Base-by-base conservation (phyloP, 2,797 vertebrate species). In the Brotula barbata region DNA sequence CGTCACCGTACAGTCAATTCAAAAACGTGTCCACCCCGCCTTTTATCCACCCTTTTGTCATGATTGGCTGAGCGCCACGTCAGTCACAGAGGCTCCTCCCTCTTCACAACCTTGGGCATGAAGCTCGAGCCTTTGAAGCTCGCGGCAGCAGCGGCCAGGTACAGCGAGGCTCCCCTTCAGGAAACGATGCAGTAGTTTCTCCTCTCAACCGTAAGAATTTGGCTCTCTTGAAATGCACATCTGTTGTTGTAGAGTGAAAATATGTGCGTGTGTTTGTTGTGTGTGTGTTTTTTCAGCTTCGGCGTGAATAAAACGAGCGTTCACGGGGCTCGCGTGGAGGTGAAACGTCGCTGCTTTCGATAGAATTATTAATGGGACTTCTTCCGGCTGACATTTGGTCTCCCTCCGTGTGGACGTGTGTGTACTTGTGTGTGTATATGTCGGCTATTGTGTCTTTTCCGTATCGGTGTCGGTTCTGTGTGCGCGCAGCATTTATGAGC, bases 301-400 rank as follows among this genome's bases (percentile, higher is more conserved):
- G 21, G 59, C 64, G 52, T 71, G 62, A 58, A 34, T 55, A 1
- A 2, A 57, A 33, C 57, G 47, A 19, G n/a, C 68, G 16, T 55
- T 68, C 52, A 42, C 61, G 58, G 49, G 46, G 36, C 22, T 54
- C 16, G 20, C 6, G 58, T 37, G 42, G 31, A 60, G 22, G 45
- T 70, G n/a, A 72, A 75, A 62, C 23, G 25, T 63, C 46, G 37
- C 68, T 68, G 34, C 68, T 68, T 40, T 85, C 84, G 86, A 86
- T 75, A 83, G 82, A 88, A 87, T 87, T 71, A 64, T 82, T 88
- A 50, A 87, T 86, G 70, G 39, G 58, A 2, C 68, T 75, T 67
- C 33, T 33, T 71, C n/a, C n/a, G n/a, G 28, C 43, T 59, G 42
- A 31, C 20, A 22, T 68, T 52, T 63, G 6, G 10, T 7, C 16